Conservation (phyloP, 2,113 vertebrate species). For the Brachyhypopomus occidentalis region DNA sequence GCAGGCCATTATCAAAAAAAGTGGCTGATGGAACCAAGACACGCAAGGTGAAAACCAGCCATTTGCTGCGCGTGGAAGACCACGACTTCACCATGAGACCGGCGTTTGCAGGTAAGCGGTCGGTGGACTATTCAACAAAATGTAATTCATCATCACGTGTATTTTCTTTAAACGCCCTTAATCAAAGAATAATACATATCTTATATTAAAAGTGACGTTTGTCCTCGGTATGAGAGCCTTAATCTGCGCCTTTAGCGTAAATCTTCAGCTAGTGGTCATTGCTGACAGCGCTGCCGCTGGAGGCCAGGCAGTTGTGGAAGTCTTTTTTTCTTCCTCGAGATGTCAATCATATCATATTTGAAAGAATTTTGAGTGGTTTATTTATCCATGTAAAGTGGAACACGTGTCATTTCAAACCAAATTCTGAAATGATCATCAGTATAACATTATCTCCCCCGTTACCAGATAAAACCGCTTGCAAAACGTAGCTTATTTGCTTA, state of each 20-base stretch:
- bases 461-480: not conserved
- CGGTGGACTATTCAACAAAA: no score
- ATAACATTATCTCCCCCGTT: not conserved
- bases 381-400: no score
- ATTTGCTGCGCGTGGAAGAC: conserved; percentile 85
- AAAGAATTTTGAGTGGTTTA: no score
- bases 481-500: not conserved
- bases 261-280: not conserved
- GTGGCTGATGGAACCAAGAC: conserved; percentile 83
- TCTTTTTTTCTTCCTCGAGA: not conserved
- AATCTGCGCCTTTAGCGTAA: no score
- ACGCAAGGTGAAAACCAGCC: conserved; percentile 77
- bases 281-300: not conserved
- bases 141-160: not conserved
- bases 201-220: no score
- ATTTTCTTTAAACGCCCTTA: no score
- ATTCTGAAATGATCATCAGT: not conserved
- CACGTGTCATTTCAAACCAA: no score
- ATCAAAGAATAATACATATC: no score
- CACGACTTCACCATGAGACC: conserved; percentile 96
- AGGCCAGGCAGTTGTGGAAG: not conserved
- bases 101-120: conserved; percentile 85
- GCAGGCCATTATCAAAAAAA: conserved; percentile 83
- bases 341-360: not conserved
- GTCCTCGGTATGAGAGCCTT: not conserved